Base-by-base conservation (phyloP, 2,888 invertebrate species). In the Drosophila flavopinicola region DNA sequence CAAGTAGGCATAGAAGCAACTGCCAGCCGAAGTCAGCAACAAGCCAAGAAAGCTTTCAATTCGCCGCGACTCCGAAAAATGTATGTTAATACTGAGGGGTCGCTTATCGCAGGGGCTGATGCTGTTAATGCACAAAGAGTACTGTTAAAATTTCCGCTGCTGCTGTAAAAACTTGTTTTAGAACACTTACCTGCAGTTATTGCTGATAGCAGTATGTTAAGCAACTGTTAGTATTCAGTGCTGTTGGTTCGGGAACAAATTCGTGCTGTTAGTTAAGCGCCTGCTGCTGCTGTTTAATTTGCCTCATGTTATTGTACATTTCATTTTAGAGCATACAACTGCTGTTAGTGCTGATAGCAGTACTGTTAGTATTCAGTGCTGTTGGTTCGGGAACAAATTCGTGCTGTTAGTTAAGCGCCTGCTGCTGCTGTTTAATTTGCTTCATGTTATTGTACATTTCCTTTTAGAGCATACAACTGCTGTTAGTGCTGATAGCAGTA, bases 1-100 rank as follows among this genome's bases (percentile, higher is more conserved):
- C 51, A 30, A 45, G 23, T 48, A 30, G 35, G 13, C 59, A 10
- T 11, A 11, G 37, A 33, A 59, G 25, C 56, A 38, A 30, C n/a
- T n/a, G 15, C 4, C 6, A 24, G 17, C 35, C 44, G 53, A 59
- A 44, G 30, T 1, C 39, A 61, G 45, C 35, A 61, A 45, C 41
- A 61, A 41, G 45, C 61, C 33, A n/a, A 17, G 30, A 9, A 11
- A 70, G 70, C 70, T 71, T 70, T 57, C 33, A 58, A 69, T 65
- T 69, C 65, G 69, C 70, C 59, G 59, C 29, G 17, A 69, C 32
- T 69, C 69, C 70, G 66, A 69, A 69, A 30, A 33, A 2, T 17
- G 11, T 3, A 7, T 35, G 30, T 11, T 51, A 33, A 5, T 17
- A 13, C 29, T 0, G 6, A 33, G 17, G 47, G 54, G 47, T 9